Evolutionary conservation across 2,797 vertebrate species (phyloP).

Genomic region (Limosa lapponica): DNA sequence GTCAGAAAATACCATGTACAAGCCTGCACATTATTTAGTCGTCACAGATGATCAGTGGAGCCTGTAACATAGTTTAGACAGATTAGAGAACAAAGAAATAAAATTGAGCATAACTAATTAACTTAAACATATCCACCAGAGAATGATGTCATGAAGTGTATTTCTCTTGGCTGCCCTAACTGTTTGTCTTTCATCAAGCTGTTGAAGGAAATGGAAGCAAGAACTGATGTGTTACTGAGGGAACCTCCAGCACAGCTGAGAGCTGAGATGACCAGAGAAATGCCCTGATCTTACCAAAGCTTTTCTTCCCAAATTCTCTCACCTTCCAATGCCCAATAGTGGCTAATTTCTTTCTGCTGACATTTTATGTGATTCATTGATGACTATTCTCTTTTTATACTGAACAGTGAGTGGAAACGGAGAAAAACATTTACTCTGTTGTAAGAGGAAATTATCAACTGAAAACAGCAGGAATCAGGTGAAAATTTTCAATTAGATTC

Average conservation of each 20-base stretch:
- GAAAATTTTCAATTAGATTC: not conserved
- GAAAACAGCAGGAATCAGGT: not conserved
- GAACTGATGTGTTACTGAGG: not conserved
- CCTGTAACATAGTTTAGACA: slow-evolving; percentile 54
- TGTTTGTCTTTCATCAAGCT: slow-evolving; percentile 9
- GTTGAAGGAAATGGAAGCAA: slow-evolving; percentile 15
- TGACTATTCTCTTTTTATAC: not conserved
- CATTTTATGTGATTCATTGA: not conserved
- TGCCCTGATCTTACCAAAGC: not conserved
- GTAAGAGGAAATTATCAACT: not conserved
- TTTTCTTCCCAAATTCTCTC: not conserved
- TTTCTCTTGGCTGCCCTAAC: slow-evolving; percentile 44
- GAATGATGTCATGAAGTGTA: slow-evolving; percentile 43
- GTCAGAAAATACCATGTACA: not conserved
- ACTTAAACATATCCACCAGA: slow-evolving; percentile 28
- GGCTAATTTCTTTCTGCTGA: not conserved
- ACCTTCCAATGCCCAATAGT: not conserved
- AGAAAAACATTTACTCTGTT: not conserved
- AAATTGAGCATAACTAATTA: slow-evolving; percentile 60
- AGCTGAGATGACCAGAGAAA: not conserved
- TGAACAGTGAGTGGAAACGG: not conserved
- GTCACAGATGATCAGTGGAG: slow-evolving; percentile 43
- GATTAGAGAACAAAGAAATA: slow-evolving; percentile 54
- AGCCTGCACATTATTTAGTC: slow-evolving; percentile 56
- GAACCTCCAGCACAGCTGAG: not conserved